phyloP scores from a whole-genome alignment of 2,888 invertebrate genomes.

The Hydriomena furcata region DNA sequence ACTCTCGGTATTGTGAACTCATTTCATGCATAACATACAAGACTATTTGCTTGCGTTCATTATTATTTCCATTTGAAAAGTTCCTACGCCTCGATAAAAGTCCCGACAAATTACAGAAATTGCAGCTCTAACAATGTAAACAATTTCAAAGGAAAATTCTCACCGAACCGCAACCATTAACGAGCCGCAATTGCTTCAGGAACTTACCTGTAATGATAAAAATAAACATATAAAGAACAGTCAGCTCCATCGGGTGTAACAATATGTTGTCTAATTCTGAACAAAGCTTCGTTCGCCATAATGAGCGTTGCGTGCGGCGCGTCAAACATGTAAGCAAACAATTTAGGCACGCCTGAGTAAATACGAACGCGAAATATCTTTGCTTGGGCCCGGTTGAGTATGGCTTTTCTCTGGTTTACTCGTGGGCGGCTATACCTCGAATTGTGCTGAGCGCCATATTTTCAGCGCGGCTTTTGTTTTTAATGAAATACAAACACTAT shows the following conservation, averaged over 20 bases:
- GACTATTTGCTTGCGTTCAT: conserved; percentile 26
- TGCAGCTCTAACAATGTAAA: conserved; percentile 42
- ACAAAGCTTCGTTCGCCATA: conserved; percentile 77
- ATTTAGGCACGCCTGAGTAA: conserved; percentile 82
- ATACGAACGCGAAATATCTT: conserved; percentile 81
- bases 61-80: conserved; percentile 41
- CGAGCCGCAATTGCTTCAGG: conserved; percentile 58
- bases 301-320: conserved; percentile 82
- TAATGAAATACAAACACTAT: conserved; percentile 81
- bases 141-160: conserved; percentile 64
- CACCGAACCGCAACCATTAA: conserved; percentile 67
- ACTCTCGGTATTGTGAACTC: conserved; percentile 12
- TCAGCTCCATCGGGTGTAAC: conserved; percentile 73
- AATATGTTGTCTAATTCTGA: conserved; percentile 78
- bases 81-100: conserved; percentile 33
- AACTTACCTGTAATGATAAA: conserved; percentile 80
- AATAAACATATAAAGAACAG: conserved; percentile 75
- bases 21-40: conserved; percentile 7
- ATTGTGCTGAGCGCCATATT: conserved; percentile 76
- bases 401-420: conserved; percentile 65
- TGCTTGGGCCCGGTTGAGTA: conserved; percentile 69
- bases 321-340: conserved; percentile 83
- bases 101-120: conserved; percentile 41
- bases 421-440: conserved; percentile 68
- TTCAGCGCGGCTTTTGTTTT: conserved; percentile 76